These are phyloP conservation scores for Micromys minutus DNA, from an alignment of 2,113 vertebrate species.

Conservation along the genomic window DNA sequence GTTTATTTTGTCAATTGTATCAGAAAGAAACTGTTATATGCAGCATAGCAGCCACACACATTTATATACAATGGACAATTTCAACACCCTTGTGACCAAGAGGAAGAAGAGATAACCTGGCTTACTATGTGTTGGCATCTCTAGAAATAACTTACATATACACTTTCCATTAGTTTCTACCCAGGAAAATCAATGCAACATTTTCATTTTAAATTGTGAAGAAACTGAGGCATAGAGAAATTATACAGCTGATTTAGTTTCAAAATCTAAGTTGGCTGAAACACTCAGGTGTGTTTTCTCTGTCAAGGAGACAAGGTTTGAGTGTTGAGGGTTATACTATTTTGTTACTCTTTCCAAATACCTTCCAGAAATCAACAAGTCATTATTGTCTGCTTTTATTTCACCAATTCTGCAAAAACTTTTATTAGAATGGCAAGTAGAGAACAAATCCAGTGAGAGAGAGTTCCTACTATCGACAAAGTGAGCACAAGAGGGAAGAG, in stretches of 20 bases:
- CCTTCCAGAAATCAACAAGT: background rate
- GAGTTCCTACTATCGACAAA: background rate
- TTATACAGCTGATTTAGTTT: background rate
- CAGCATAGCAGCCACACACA: background rate
- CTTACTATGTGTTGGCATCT: background rate
- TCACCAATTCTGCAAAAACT: background rate
- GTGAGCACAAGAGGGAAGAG: too few relatives aligned
- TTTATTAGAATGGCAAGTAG: background rate
- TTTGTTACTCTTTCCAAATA: background rate
- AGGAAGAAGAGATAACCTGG: background rate
- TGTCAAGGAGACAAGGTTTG: background rate
- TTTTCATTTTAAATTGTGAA: background rate
- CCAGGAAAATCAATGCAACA: background rate
- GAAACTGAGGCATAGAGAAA: background rate
- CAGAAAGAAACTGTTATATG: background rate
- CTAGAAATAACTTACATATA: background rate
- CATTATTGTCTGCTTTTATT: background rate
- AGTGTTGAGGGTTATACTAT: background rate
- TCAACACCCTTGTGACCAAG: slow-evolving; percentile 5
- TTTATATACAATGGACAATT: background rate
- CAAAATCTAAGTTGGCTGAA: background rate
- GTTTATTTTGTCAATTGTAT: slow-evolving; percentile 42
- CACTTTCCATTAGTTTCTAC: background rate
- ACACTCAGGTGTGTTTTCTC: background rate
- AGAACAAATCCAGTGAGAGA: background rate